Percentiles rank a stretch among this genome's conserved stretches.
These are phyloP conservation scores for Lepidochitona cinerea DNA, from an alignment of 2,888 invertebrate species.

Conservation along the genomic window DNA sequence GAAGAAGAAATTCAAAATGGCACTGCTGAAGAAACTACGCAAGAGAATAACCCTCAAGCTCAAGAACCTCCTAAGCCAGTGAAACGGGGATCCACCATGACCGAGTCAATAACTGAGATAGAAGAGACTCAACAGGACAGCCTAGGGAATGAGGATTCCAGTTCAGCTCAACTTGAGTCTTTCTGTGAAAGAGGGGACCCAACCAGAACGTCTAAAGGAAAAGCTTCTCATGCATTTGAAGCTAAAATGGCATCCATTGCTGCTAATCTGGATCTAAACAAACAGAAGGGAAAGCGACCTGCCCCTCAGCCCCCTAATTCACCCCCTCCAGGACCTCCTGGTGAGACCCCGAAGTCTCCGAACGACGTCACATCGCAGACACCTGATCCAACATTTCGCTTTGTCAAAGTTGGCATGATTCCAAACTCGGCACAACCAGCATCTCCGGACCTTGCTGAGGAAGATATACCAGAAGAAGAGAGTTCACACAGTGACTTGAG, in stretches of 20 bases:
- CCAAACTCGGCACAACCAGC: constrained; percentile 18
- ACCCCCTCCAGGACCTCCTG: constrained; percentile 44
- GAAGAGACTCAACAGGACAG: background rate
- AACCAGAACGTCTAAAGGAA: constrained; percentile 20
- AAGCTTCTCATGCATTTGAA: constrained; percentile 53
- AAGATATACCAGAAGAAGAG: background rate
- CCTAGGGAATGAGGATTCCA: background rate
- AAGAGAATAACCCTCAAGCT: background rate
- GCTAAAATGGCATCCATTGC: constrained; percentile 56
- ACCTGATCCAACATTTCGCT: constrained; percentile 2
- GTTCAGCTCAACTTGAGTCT: background rate
- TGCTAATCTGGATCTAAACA: constrained; percentile 48
- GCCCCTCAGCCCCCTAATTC: constrained; percentile 53
- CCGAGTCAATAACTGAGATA: background rate
- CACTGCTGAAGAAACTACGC: background rate
- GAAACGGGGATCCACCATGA: background rate
- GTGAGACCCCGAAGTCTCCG: constrained; percentile 22
- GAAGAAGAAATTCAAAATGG: background rate
- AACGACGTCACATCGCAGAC: constrained; percentile 11
- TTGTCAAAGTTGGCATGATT: constrained; percentile 6
- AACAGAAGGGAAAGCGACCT: constrained; percentile 41
- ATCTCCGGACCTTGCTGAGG: background rate
- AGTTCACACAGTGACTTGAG: background rate
- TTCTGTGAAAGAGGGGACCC: background rate
- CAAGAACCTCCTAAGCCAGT: background rate